These are phyloP conservation scores for Abrostola tripartita DNA, from an alignment of 2,888 invertebrate species.

Conservation along the genomic window DNA sequence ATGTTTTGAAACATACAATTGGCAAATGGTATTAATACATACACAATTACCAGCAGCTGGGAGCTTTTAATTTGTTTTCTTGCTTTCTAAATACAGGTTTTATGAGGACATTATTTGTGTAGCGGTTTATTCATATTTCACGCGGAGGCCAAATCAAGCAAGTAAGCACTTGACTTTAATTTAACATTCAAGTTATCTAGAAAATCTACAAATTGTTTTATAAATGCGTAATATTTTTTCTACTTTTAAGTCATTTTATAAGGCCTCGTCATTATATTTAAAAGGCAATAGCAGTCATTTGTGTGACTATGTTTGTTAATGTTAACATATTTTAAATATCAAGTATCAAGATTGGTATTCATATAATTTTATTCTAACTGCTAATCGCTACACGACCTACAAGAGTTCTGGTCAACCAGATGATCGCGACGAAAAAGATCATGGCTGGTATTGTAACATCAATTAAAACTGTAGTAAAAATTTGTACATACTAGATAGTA, in stretches of 20 bases:
- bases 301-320: constrained; percentile 15
- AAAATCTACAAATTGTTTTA: constrained; percentile 8
- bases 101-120: no score
- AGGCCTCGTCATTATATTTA: constrained; percentile 50
- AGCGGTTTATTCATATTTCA: background rate
- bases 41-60: no score
- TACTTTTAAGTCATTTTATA: constrained; percentile 38
- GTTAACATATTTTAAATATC: constrained; percentile 28
- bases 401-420: no score
- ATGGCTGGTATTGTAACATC: no score
- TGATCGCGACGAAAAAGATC: no score
- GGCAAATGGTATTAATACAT: background rate
- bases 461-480: no score
- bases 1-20: background rate
- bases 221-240: constrained; percentile 24
- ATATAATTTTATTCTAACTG: constrained; percentile 17
- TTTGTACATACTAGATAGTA: no score
- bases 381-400: constrained; percentile 11
- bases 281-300: constrained; percentile 41
- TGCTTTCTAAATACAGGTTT: no score
- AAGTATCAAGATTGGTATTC: constrained; percentile 9
- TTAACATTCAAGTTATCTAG: background rate
- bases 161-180: no score
- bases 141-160: background rate
- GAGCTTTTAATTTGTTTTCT: no score